Evolutionary conservation across 1,140 invertebrate species (phyloP).

Genomic region (Xylocopa sonorina): DNA sequence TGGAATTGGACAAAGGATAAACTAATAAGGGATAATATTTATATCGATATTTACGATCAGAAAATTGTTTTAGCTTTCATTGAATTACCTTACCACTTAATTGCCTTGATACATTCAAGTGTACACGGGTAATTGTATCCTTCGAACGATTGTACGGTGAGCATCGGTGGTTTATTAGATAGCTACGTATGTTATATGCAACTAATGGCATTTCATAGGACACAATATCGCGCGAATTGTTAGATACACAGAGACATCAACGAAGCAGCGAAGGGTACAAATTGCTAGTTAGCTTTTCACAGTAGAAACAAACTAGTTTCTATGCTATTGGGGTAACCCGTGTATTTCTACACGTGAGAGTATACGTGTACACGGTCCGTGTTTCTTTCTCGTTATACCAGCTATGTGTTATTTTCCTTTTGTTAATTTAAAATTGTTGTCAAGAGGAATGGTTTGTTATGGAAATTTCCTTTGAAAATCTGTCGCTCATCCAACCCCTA

Average conservation of each 20-base stretch:
- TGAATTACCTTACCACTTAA: too few relatives aligned
- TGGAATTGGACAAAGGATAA: too few relatives aligned
- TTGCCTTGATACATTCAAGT: too few relatives aligned
- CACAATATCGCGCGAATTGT: neutral
- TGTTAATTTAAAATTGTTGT: neutral
- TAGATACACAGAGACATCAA: neutral
- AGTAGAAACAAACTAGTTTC: neutral
- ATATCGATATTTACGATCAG: too few relatives aligned
- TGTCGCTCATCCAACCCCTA: too few relatives aligned
- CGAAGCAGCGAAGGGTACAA: neutral
- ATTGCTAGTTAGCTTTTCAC: neutral
- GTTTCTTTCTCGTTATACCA: neutral
- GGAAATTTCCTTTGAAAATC: neutral
- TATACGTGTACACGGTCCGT: too few relatives aligned
- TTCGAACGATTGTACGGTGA: too few relatives aligned
- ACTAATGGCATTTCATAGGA: neutral
- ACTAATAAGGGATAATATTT: too few relatives aligned
- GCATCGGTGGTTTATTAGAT: too few relatives aligned
- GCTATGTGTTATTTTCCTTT: neutral
- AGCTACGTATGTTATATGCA: too few relatives aligned
- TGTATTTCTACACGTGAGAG: neutral
- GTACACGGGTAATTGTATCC: too few relatives aligned
- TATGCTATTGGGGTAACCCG: neutral
- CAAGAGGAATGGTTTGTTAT: neutral
- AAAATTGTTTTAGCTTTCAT: too few relatives aligned